Conservation (phyloP, 2,113 vertebrate genomes). For the Colistium nudipinnis region DNA sequence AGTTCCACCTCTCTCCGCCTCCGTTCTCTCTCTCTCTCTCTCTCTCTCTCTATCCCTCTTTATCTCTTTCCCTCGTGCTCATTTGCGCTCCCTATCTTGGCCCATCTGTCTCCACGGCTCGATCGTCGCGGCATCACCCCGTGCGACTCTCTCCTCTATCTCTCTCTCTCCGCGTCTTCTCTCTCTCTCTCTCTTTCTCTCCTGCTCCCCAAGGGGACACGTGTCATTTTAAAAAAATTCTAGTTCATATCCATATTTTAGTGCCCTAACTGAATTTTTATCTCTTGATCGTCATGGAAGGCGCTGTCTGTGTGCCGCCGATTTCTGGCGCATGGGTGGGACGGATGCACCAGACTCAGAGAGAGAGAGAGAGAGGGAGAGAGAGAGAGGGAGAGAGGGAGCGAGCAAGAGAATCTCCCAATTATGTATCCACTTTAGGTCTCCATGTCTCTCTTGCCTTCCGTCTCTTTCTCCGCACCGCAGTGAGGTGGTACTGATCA, state of each 20-base stretch:
- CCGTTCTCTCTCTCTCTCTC: not conserved
- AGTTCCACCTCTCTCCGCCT: conserved; percentile 18
- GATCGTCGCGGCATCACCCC: conserved; percentile 32
- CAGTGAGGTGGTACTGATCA: conserved; percentile 61
- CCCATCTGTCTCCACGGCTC: conserved; percentile 59
- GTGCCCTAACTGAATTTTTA: conserved; percentile 66
- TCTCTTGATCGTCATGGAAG: conserved; percentile 71
- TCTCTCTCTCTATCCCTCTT: not conserved
- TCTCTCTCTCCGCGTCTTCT: conserved; percentile 49
- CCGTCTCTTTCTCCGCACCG: conserved; percentile 50
- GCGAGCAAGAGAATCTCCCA: conserved; percentile 45
- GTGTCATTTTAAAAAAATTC: conserved; percentile 73
- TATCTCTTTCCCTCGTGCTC: conserved; percentile 25
- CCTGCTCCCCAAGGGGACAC: conserved; percentile 52
- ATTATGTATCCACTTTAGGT: conserved; percentile 66
- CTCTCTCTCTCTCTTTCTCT: conserved; percentile 37
- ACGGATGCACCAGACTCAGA: conserved; percentile 36
- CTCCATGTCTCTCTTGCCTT: conserved; percentile 47
- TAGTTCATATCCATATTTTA: conserved; percentile 74
- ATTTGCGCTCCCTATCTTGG: conserved; percentile 46
- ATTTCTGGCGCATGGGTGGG: conserved; percentile 57
- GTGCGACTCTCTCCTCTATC: conserved; percentile 39
- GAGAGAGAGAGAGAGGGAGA: conserved; percentile 12
- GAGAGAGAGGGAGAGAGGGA: conserved; percentile 17
- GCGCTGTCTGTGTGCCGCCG: conserved; percentile 28